These are phyloP conservation scores for Adoxophyes honmai DNA, from an alignment of 1,140 invertebrate genomes.

Conservation along the genomic window DNA sequence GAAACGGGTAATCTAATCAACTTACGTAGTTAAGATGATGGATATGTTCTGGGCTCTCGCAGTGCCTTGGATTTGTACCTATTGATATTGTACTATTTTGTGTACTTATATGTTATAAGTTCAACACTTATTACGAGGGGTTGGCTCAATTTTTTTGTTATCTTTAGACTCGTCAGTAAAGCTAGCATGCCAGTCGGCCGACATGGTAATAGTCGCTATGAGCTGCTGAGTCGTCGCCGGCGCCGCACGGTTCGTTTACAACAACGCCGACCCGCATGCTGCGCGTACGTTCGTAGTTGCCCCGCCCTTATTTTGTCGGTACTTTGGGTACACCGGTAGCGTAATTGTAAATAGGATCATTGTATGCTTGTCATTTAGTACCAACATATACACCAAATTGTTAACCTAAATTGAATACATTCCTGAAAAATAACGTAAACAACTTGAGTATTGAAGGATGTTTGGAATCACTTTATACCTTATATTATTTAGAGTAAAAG, in stretches of 20 bases:
- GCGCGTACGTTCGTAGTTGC: constrained; percentile 27
- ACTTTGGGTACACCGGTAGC: constrained; percentile 16
- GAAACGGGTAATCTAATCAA: constrained; percentile 13
- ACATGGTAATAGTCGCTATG: background rate
- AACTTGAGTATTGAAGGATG: background rate
- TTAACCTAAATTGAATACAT: background rate
- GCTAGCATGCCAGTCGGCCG: background rate
- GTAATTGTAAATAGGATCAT: background rate
- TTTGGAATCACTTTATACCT: background rate
- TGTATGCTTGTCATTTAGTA: background rate
- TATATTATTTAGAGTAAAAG: background rate
- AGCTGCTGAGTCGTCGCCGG: constrained; percentile 33
- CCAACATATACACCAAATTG: background rate
- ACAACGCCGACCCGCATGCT: constrained; percentile 32
- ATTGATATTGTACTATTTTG: background rate
- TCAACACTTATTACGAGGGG: too few species aligned
- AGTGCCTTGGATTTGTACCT: background rate
- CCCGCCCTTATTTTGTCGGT: constrained; percentile 40
- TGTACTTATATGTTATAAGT: background rate
- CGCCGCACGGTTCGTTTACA: constrained; percentile 40
- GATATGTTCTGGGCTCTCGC: background rate
- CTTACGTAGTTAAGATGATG: constrained; percentile 1
- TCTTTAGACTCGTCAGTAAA: background rate
- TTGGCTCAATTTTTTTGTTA: too few species aligned
- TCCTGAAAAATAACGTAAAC: background rate